A percentile compares a stretch with the other conserved stretches of the same genome.
Evolutionary conservation across 2,797 vertebrate genomes (phyloP).

Genomic region (Ciconia nigra): DNA sequence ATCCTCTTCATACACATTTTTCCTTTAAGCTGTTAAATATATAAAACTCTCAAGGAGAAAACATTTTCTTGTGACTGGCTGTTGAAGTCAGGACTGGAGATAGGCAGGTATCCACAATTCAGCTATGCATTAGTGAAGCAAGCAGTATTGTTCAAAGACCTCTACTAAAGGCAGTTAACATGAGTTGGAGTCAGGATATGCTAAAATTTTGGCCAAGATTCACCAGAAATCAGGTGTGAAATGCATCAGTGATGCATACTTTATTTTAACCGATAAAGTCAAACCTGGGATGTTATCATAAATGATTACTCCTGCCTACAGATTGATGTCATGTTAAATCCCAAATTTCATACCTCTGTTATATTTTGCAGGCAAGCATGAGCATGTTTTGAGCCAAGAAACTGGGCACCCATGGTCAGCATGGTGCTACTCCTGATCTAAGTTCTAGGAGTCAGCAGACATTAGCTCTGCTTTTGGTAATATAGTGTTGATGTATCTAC

Average conservation of each 20-base stretch:
- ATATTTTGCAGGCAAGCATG: neutral
- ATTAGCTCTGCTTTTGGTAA: neutral
- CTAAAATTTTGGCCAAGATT: neutral
- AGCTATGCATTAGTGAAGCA: neutral
- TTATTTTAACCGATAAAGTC: neutral
- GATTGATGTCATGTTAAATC: neutral
- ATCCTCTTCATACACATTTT: neutral
- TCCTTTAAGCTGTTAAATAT: neutral
- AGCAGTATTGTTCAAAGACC: neutral
- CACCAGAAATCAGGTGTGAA: neutral
- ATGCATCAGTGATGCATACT: neutral
- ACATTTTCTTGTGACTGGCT: neutral
- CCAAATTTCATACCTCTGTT: neutral
- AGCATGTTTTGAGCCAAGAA: neutral
- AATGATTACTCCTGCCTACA: neutral
- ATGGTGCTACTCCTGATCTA: neutral
- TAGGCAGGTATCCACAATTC: neutral
- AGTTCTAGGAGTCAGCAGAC: neutral
- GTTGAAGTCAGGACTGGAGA: neutral
- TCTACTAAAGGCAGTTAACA: neutral
- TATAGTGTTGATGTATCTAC: too few species aligned
- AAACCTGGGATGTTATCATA: neutral
- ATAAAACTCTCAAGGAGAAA: neutral
- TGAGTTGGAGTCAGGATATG: neutral
- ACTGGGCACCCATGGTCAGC: neutral